A percentile compares a stretch with the other conserved stretches of the same genome.
Evolutionary conservation across 1,140 invertebrate species (phyloP).

Genomic region (Danaus plexippus): DNA sequence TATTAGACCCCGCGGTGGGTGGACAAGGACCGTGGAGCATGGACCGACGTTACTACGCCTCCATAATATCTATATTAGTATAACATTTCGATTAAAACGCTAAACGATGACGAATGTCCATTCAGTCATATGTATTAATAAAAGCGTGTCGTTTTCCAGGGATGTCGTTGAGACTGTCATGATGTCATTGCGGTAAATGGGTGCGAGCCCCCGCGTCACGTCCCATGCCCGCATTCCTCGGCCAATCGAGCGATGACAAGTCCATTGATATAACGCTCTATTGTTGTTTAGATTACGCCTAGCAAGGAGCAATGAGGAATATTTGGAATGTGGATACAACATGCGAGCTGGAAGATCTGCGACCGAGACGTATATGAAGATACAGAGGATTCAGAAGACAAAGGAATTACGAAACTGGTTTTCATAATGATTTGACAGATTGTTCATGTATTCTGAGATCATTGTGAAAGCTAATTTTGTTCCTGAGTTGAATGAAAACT

Average conservation of each 20-base stretch:
- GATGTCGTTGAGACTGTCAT: slow-evolving; percentile 35
- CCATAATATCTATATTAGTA: slow-evolving; percentile 59
- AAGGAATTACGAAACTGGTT: slow-evolving; percentile 85
- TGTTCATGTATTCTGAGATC: slow-evolving; percentile 87
- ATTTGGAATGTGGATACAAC: background rate
- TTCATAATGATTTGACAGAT: slow-evolving; percentile 94
- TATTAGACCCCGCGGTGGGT: slow-evolving; percentile 54
- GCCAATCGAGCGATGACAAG: slow-evolving; percentile 67
- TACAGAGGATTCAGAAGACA: slow-evolving; percentile 31
- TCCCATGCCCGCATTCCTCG: slow-evolving; percentile 62
- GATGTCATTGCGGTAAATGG: slow-evolving; percentile 61
- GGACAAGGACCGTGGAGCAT: no score
- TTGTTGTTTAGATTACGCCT: slow-evolving; percentile 31
- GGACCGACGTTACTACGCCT: slow-evolving; percentile 46
- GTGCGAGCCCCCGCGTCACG: slow-evolving; percentile 45
- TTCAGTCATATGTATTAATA: slow-evolving; percentile 6
- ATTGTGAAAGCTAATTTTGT: slow-evolving; percentile 96
- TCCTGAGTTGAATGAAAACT: slow-evolving; percentile 50
- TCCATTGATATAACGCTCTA: slow-evolving; percentile 53
- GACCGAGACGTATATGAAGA: slow-evolving; percentile 20
- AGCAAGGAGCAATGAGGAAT: slow-evolving; percentile 6
- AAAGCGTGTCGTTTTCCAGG: background rate
- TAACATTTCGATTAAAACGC: slow-evolving; percentile 25
- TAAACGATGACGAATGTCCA: slow-evolving; percentile 12
- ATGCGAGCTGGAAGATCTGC: no score